Conservation (phyloP, 2,113 vertebrate genomes). For the Nesogale talazaci region DNA sequence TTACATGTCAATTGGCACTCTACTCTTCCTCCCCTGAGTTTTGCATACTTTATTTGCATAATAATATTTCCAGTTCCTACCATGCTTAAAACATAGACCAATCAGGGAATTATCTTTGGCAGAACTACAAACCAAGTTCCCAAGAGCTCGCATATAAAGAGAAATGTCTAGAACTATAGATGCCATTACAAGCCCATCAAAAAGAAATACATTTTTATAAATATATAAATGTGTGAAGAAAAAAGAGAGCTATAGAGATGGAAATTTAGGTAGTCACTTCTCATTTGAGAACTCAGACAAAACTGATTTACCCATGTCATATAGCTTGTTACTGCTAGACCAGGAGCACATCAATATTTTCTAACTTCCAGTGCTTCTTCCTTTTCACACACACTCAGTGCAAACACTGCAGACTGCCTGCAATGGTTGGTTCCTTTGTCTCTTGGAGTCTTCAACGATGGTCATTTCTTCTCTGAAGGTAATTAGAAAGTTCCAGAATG, state of each 20-base stretch:
- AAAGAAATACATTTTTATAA: too few species aligned
- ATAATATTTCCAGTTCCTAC: background rate
- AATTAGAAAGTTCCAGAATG: background rate
- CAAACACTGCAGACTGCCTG: background rate
- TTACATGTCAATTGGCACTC: background rate
- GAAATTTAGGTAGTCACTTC: background rate
- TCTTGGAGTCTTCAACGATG: background rate
- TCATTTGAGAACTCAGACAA: background rate
- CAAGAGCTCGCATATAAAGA: background rate
- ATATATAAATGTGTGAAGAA: background rate
- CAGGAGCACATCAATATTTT: background rate
- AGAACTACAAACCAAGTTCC: background rate
- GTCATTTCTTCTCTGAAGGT: conserved; percentile 28
- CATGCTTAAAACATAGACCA: background rate
- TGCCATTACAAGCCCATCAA: background rate
- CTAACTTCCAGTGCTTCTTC: background rate
- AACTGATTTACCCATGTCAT: background rate
- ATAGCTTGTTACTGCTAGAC: background rate
- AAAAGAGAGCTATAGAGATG: conserved; percentile 14
- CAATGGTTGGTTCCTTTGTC: background rate
- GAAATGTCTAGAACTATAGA: background rate
- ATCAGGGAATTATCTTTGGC: background rate
- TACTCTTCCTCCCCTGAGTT: background rate
- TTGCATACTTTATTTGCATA: background rate
- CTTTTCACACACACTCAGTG: background rate